Evolutionary conservation across 2,113 vertebrate species (phyloP).

Genomic region (Haplotaxodon microlepis): DNA sequence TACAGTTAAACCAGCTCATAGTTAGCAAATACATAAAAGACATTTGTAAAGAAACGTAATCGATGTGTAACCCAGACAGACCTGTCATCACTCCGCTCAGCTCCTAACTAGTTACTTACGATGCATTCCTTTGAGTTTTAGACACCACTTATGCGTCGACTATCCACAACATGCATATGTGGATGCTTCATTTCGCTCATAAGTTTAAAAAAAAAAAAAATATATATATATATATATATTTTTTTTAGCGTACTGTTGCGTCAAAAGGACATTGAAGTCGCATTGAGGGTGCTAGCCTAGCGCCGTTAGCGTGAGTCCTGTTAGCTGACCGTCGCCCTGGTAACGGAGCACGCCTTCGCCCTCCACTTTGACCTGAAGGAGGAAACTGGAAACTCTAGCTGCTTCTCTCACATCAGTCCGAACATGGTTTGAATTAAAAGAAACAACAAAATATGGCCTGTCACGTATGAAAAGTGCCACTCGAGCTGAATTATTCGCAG

Average conservation of each 20-base stretch:
- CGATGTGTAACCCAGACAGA: background rate
- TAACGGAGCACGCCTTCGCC: slow-evolving; percentile 72
- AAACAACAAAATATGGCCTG: background rate
- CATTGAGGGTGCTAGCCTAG: slow-evolving; percentile 9
- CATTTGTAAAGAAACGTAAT: background rate
- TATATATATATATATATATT: background rate
- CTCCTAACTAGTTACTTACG: slow-evolving; percentile 45
- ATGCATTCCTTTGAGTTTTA: slow-evolving; percentile 44
- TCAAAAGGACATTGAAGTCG: background rate
- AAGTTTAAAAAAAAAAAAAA: background rate
- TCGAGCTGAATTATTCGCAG: background rate
- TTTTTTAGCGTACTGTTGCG: background rate
- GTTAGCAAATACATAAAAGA: background rate
- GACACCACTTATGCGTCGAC: background rate
- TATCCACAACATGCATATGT: background rate
- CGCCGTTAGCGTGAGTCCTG: slow-evolving; percentile 40
- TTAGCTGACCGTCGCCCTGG: slow-evolving; percentile 69
- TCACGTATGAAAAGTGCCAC: background rate
- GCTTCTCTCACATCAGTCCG: background rate
- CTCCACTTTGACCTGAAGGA: slow-evolving; percentile 67
- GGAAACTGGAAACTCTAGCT: slow-evolving; percentile 25
- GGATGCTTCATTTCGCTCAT: background rate
- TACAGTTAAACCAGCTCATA: background rate
- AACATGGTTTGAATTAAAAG: background rate
- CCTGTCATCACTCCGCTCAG: background rate